These are phyloP conservation scores for Vulpes ferrilata DNA, from an alignment of 2,113 vertebrate species.

Conservation along the genomic window DNA sequence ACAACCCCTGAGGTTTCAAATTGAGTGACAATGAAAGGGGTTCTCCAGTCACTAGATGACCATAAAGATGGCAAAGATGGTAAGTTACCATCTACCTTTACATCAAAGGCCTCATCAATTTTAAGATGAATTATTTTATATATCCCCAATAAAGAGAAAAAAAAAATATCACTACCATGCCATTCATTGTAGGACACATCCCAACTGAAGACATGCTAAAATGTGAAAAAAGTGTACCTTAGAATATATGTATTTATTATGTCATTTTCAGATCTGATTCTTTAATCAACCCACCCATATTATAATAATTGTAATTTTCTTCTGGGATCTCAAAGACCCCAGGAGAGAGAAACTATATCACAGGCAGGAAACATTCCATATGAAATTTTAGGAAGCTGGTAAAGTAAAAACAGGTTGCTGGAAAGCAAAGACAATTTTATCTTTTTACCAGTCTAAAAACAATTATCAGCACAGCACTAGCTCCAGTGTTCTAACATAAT, in stretches of 20 bases:
- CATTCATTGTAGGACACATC: neutral
- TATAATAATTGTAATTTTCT: neutral
- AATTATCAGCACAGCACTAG: neutral
- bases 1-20: constrained; percentile 12
- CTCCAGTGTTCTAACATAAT: neutral
- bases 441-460: constrained; percentile 4
- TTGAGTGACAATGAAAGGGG: constrained; percentile 39
- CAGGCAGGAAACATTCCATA: constrained; percentile 42
- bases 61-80: neutral
- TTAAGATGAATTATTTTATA: constrained; percentile 50
- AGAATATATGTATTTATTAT: neutral
- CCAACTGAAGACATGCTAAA: neutral
- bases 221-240: neutral
- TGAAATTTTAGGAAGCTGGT: neutral
- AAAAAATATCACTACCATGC: neutral
- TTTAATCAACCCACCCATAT: neutral
- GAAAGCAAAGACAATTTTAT: neutral
- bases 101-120: neutral
- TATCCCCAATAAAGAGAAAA: neutral
- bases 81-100: neutral
- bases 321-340: neutral
- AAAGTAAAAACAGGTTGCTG: neutral
- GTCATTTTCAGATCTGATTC: constrained; percentile 9
- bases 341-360: neutral
- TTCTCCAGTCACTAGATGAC: neutral